These are phyloP conservation scores for Chloromyia formosa DNA, from an alignment of 2,888 invertebrate species.

Conservation along the genomic window DNA sequence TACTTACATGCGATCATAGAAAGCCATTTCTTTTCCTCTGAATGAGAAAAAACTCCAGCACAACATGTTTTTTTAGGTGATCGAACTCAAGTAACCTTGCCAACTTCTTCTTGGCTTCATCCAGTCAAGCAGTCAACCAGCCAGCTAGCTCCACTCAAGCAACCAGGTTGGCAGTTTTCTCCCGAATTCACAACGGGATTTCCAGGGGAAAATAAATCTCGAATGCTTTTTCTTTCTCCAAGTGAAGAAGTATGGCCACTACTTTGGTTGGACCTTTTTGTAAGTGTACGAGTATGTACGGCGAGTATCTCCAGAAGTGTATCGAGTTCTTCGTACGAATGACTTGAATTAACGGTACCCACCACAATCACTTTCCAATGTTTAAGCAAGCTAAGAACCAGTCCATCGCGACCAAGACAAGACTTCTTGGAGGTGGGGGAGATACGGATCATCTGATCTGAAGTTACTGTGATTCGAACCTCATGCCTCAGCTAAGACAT, in stretches of 20 bases:
- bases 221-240: slow-evolving; percentile 29
- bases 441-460: not conserved
- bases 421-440: not conserved
- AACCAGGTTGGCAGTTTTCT: slow-evolving; percentile 31
- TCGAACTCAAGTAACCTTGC: slow-evolving; percentile 46
- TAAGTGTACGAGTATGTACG: no score
- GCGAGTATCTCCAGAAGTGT: not conserved
- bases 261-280: not conserved
- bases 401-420: slow-evolving; percentile 5
- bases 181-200: slow-evolving; percentile 39
- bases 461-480: slow-evolving; percentile 4
- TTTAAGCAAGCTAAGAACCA: slow-evolving; percentile 30
- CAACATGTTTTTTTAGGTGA: slow-evolving; percentile 39
- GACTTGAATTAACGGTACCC: slow-evolving; percentile 26
- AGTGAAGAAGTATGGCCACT: not conserved
- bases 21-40: slow-evolving; percentile 14
- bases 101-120: slow-evolving; percentile 13
- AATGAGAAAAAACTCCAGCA: not conserved
- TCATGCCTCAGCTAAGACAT: not conserved
- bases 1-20: slow-evolving; percentile 26
- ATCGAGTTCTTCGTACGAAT: not conserved
- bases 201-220: slow-evolving; percentile 12
- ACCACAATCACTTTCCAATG: slow-evolving; percentile 48
- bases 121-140: not conserved
- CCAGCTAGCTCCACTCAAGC: slow-evolving; percentile 10